Percentiles rank a stretch among this genome's conserved stretches.
Evolutionary conservation across 2,797 vertebrate species (phyloP).

Genomic region (Mus minutoides): DNA sequence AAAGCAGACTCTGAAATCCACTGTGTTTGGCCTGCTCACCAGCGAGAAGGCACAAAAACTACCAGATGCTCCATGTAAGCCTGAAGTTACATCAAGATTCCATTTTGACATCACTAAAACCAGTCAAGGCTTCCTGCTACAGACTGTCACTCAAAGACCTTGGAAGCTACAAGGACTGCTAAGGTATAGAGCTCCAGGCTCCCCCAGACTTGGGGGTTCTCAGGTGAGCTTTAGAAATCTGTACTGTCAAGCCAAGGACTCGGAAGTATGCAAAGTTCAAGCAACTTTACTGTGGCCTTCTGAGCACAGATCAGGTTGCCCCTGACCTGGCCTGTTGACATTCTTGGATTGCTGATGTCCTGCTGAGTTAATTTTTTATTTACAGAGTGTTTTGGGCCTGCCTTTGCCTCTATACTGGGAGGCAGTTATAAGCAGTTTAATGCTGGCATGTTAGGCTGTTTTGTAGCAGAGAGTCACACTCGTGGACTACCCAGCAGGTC

Average conservation of each 20-base stretch:
- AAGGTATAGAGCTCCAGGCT: not conserved
- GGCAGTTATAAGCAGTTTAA: not conserved
- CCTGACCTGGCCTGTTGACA: not conserved
- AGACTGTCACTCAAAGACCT: not conserved
- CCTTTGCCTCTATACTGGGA: not conserved
- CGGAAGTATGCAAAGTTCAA: not conserved
- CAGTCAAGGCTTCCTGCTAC: not conserved
- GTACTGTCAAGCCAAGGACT: too few relatives aligned
- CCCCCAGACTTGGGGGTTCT: not conserved
- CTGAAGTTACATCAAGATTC: not conserved
- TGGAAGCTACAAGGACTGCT: not conserved
- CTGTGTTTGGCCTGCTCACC: rapidly evolving
- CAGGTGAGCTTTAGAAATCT: not conserved
- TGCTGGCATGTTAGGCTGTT: not conserved
- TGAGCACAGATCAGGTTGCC: not conserved
- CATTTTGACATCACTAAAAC: not conserved
- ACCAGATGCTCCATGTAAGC: not conserved
- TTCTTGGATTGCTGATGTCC: not conserved
- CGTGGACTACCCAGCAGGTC: not conserved
- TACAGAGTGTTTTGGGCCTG: not conserved
- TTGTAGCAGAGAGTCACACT: not conserved
- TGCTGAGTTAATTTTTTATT: rapidly evolving
- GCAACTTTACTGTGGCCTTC: not conserved
- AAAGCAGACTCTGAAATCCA: too few relatives aligned
- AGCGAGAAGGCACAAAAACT: rapidly evolving